Conservation (phyloP, 2,888 invertebrate genomes). For the Empis stercorea region DNA sequence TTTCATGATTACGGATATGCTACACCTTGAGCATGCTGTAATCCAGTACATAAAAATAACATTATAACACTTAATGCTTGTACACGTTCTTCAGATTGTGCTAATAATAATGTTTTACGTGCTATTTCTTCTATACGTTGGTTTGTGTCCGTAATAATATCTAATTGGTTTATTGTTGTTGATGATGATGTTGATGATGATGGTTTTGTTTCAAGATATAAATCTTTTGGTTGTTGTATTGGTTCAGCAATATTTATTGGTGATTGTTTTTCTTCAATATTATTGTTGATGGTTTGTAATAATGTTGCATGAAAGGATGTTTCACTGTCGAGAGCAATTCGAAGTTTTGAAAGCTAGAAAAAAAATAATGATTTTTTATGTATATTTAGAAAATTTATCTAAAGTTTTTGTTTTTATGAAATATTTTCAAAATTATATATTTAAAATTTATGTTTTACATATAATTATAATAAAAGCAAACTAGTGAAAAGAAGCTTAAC, state of each 20-base stretch:
- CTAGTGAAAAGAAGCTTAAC: too few relatives aligned
- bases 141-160: neutral
- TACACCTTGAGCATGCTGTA: constrained; percentile 47
- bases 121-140: constrained; percentile 12
- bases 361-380: too few relatives aligned
- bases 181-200: neutral
- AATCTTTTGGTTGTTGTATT: constrained; percentile 7
- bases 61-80: constrained; percentile 85
- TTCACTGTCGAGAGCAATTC: constrained; percentile 60
- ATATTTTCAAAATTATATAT: too few relatives aligned
- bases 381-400: too few relatives aligned
- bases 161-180: neutral
- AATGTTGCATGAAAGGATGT: constrained; percentile 43
- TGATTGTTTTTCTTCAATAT: constrained; percentile 33
- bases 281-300: constrained; percentile 19
- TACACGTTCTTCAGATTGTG: constrained; percentile 70
- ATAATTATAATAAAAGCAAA: too few relatives aligned
- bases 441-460: too few relatives aligned
- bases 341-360: constrained; percentile 60
- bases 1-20: constrained; percentile 20
- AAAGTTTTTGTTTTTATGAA: too few relatives aligned
- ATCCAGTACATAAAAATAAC: constrained; percentile 88
- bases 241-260: constrained; percentile 7
- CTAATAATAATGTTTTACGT: constrained; percentile 35
- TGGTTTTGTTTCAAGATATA: constrained; percentile 13